Evolutionary conservation across 2,888 invertebrate species (phyloP), one percentile per base, ranked within the genome.

Genomic region (Eristalinus sepulchralis): DNA sequence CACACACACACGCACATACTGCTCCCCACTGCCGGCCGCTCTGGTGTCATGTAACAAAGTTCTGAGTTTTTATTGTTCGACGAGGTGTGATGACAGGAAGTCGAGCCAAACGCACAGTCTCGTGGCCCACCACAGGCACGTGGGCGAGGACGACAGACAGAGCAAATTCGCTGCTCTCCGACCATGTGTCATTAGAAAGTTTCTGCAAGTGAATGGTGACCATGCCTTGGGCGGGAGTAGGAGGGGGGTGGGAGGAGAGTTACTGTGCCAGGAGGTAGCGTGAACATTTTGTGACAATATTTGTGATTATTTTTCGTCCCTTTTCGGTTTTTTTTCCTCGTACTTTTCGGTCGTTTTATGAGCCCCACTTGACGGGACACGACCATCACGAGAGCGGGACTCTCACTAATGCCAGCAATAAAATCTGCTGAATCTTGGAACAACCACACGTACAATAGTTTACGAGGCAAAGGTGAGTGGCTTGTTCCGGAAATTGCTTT

Each of bases 281-380:
- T 85, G 81, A 77, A 81, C 47, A 76, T 80, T 76, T 71, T 76
- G 66, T 71, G 53, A 47, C 84, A 78, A 81, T 81, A 84, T 84
- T 80, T 84, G 84, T 67, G 81, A 81, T 81, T 81, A 47, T 80
- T 67, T 80, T 67, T 66, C 71, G 67, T 63, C 55, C 70, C 34
- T 39, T 81, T 47, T 47, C 13, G n/a, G n/a, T 36, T n/a, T 11
- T 39, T 39, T 39, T 39, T 39, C 13, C 17, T n/a, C n/a, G n/a
- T n/a, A n/a, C n/a, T n/a, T n/a, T n/a, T n/a, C n/a, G n/a, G n/a
- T 17, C n/a, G n/a, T 47, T 47, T 81, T 81, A 81, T 77, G 76
- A 68, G 57, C 81, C 81, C 77, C 76, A 81, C 76, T 81, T 85
- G 84, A 59, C 68, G 57, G 72, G 36, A 81, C 59, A 47, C 47